These are phyloP conservation scores for Condylura cristata DNA, from an alignment of 2,113 vertebrate species.

Conservation along the genomic window DNA sequence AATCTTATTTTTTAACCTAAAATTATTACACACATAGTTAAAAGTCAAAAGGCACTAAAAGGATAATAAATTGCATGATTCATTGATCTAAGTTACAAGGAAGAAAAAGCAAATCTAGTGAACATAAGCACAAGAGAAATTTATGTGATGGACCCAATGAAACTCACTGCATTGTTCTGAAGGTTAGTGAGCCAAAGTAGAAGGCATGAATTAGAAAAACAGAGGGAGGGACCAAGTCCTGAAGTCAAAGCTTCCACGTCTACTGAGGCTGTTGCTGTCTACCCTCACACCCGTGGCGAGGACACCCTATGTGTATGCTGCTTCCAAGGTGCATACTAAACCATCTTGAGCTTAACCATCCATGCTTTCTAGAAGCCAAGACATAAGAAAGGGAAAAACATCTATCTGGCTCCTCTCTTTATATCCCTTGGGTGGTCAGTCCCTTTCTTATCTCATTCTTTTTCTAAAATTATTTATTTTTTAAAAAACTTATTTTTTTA, in stretches of 20 bases:
- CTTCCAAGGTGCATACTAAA: neutral
- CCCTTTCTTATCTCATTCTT: neutral
- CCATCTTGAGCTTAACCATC: neutral
- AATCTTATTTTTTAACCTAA: neutral
- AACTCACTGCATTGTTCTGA: neutral
- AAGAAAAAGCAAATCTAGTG: neutral
- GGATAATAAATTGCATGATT: neutral
- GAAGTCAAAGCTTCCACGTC: neutral
- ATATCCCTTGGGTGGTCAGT: rapidly evolving
- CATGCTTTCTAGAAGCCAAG: neutral
- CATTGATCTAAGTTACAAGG: neutral
- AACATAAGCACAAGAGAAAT: constrained; percentile 24
- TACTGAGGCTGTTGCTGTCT: too few species aligned
- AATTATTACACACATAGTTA: neutral
- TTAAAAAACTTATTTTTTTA: too few species aligned
- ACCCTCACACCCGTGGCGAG: rapidly evolving
- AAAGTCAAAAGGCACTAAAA: neutral
- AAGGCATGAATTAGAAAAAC: neutral
- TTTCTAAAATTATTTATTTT: neutral
- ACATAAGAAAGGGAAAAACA: neutral
- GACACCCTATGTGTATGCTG: neutral
- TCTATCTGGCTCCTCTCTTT: rapidly evolving
- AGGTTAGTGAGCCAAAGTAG: neutral
- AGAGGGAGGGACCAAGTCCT: too few species aligned
- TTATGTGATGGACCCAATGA: neutral